Conservation (phyloP, 2,113 vertebrate genomes). For the Daubentonia madagascariensis region DNA sequence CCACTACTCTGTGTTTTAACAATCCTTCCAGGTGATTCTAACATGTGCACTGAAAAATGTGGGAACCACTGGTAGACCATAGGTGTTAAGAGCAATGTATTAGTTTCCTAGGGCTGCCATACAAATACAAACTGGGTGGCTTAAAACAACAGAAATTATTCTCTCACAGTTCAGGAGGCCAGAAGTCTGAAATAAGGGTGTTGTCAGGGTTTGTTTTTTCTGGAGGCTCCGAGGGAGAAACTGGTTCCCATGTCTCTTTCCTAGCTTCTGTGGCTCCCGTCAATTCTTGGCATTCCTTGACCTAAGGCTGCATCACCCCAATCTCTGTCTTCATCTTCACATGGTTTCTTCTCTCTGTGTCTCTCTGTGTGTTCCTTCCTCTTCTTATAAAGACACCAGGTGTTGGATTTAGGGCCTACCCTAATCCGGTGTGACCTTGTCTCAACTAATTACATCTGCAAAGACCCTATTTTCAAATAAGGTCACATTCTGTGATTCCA, state of each 20-base stretch:
- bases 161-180: not conserved
- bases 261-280: not conserved
- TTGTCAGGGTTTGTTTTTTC: not conserved
- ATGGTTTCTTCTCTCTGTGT: not conserved
- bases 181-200: not conserved
- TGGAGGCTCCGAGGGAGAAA: not conserved
- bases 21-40: not conserved
- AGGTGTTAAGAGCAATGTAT: not conserved
- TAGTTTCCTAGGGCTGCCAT: not conserved
- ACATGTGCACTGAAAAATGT: not conserved
- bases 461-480: not conserved
- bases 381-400: not conserved
- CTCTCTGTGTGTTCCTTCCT: not conserved
- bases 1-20: not conserved
- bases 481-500: not conserved
- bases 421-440: not conserved
- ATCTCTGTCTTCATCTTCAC: not conserved
- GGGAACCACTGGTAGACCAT: not conserved
- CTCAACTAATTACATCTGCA: not conserved
- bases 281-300: not conserved
- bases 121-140: not conserved
- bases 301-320: accelerated
- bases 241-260: not conserved
- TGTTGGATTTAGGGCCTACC: not conserved
- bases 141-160: not conserved